phyloP scores from a whole-genome alignment of 2,797 vertebrate species.

The Artibeus lituratus region DNA sequence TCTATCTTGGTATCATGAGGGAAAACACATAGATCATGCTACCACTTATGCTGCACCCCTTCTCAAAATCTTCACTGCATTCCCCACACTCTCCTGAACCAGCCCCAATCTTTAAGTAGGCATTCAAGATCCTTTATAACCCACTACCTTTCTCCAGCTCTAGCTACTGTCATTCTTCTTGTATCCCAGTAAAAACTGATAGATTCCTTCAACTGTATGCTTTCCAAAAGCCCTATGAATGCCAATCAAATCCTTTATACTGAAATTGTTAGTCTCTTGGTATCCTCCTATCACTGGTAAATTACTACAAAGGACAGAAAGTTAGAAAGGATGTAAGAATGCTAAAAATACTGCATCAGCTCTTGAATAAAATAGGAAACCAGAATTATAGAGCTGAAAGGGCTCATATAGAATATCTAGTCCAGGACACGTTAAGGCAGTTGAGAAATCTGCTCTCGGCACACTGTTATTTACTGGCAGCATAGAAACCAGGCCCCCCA shows the following conservation, averaged over 20 bases:
- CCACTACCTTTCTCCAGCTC: background rate
- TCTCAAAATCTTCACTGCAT: background rate
- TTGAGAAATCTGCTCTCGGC: background rate
- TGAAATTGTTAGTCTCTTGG: background rate
- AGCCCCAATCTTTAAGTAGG: background rate
- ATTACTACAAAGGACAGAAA: background rate
- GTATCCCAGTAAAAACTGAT: background rate
- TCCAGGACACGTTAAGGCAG: background rate
- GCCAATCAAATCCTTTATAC: background rate
- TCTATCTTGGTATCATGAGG: background rate
- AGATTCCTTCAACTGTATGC: background rate
- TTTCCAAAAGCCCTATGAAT: background rate
- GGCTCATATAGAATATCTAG: background rate
- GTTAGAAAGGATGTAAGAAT: background rate
- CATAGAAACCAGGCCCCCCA: background rate
- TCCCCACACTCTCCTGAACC: background rate
- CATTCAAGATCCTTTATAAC: background rate
- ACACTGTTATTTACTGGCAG: background rate
- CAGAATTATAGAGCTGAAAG: background rate
- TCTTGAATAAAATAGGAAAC: background rate
- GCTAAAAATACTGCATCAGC: background rate
- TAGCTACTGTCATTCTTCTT: background rate
- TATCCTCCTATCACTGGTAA: background rate
- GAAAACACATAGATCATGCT: background rate
- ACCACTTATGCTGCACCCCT: background rate